These are phyloP conservation scores for Rhinoderma darwinii DNA, from an alignment of 2,113 vertebrate genomes.

Conservation along the genomic window DNA sequence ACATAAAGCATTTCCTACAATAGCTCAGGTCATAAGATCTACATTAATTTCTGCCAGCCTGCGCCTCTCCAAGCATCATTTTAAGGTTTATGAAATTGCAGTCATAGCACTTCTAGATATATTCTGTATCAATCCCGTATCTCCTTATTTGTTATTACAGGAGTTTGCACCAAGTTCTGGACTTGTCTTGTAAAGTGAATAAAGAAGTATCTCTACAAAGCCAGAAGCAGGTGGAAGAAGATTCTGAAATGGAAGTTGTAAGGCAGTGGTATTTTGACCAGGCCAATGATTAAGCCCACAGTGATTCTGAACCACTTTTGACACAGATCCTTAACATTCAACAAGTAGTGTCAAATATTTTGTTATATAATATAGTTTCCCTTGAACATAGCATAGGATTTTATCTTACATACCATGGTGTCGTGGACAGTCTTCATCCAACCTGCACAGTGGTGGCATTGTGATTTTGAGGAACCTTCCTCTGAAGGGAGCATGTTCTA, in stretches of 20 bases:
- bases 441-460: background rate
- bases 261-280: constrained; percentile 68
- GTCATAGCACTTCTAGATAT: background rate
- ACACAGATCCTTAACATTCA: background rate
- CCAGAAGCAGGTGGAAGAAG: constrained; percentile 69
- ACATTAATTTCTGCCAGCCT: background rate
- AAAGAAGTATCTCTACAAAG: constrained; percentile 73
- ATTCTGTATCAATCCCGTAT: background rate
- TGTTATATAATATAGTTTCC: background rate
- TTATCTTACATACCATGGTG: background rate
- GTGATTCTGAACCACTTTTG: background rate
- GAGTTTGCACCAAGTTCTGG: constrained; percentile 67
- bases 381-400: background rate
- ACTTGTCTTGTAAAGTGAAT: constrained; percentile 75
- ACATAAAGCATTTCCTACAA: background rate
- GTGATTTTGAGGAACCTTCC: background rate
- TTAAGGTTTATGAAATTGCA: background rate
- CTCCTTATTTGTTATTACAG: constrained; percentile 58
- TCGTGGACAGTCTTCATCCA: background rate
- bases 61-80: background rate
- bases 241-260: constrained; percentile 55
- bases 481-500: background rate
- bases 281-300: background rate
- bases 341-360: background rate
- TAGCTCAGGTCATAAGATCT: background rate